Evolutionary conservation across 2,797 vertebrate species (phyloP), one percentile per base, ranked within the genome.

Genomic region (Centroberyx gerrardi): DNA sequence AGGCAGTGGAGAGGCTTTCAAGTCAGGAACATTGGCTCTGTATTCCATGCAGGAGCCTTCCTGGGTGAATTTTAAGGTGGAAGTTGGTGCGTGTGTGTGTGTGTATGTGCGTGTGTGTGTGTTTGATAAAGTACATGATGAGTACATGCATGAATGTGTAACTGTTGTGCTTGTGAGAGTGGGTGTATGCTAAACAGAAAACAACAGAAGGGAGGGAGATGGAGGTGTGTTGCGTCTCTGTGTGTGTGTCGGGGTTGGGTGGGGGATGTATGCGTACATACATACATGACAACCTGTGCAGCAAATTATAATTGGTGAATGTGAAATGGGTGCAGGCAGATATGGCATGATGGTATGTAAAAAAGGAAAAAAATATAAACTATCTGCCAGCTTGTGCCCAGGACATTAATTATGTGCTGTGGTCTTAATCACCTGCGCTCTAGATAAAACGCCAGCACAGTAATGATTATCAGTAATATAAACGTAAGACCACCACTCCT

Each of bases 381-480:
- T 18, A 80, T 80, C 62, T 82, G 77, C 62, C 55, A 46, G 72
- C 66, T 69, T 75, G 51, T 62, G 68, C 33, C 28, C 38, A 22
- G 28, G n/a, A 72, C 76, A 88, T 84, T 82, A 91, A 93, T 90
- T 84, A 76, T 33, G 73, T 42, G 40, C 72, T 40, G 46, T 68
- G 53, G 46, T 72, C 76, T 75, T 83, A 78, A 90, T 91, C 84
- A 86, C 87, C 74, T 72, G 70, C 61, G 67, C 72, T 71, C 71
- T 67, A 80, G 84, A 86, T 84, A 79, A 90, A 90, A 86, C 78
- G 67, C 77, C 76, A 87, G 74, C 68, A 84, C 81, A 84, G 81
- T 90, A 93, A 94, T 88, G 91, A 94, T 93, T 91, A 93, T 92
- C 88, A 91, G 86, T 90, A 93, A 92, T 88, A 93, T 88, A 88